These are phyloP conservation scores for Eupithecia subumbrata DNA, from an alignment of 2,888 invertebrate species.

Conservation along the genomic window DNA sequence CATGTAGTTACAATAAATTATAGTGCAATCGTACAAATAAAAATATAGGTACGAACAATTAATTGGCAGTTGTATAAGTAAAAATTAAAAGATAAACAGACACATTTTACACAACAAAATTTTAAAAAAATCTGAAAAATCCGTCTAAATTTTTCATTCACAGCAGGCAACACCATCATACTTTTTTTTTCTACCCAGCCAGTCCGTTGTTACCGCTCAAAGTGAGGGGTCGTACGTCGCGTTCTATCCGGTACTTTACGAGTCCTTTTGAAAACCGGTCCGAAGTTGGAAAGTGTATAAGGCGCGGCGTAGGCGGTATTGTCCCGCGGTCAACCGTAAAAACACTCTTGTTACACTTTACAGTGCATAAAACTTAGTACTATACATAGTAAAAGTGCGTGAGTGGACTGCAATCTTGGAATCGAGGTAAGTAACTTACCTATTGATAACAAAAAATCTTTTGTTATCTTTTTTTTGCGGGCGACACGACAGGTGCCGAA, in stretches of 20 bases:
- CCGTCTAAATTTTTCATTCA: slow-evolving; percentile 36
- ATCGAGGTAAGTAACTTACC: slow-evolving; percentile 46
- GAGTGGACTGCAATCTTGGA: slow-evolving; percentile 43
- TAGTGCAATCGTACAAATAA: too few species aligned
- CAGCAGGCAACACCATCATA: slow-evolving; percentile 58
- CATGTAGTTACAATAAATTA: too few species aligned
- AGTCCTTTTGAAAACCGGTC: slow-evolving; percentile 75
- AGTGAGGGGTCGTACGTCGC: slow-evolving; percentile 51
- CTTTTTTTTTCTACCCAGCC: slow-evolving; percentile 60
- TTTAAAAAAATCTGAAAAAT: slow-evolving; percentile 20
- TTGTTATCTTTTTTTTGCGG: slow-evolving; percentile 45
- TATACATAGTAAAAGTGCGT: slow-evolving; percentile 42
- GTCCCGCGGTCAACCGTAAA: slow-evolving; percentile 73
- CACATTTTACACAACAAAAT: too few species aligned
- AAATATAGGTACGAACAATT: too few species aligned
- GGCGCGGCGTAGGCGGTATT: slow-evolving; percentile 76
- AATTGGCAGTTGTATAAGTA: too few species aligned
- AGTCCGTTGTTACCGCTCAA: slow-evolving; percentile 60
- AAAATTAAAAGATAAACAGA: too few species aligned
- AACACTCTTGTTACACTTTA: slow-evolving; percentile 56
- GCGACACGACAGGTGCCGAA: slow-evolving; percentile 47
- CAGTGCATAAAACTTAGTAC: slow-evolving; percentile 49
- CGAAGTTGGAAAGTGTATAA: slow-evolving; percentile 71
- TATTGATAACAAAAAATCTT: slow-evolving; percentile 48
- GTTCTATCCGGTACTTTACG: slow-evolving; percentile 68